Base-by-base conservation (phyloP, 2,797 vertebrate genomes). In the Bufotes viridis region DNA sequence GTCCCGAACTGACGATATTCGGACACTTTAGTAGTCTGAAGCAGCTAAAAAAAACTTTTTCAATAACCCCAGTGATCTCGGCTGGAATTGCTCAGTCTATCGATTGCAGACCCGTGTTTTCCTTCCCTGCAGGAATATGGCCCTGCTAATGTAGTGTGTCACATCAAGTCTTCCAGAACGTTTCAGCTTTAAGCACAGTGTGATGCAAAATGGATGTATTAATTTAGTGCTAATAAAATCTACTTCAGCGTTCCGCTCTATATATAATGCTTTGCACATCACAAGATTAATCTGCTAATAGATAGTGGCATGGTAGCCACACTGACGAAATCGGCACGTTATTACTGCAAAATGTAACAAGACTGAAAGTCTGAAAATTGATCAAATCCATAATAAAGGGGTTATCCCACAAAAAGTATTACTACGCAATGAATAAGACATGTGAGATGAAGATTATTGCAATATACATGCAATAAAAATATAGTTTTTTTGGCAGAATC, bases 201-300 rank as follows among this genome's bases (percentile, higher is more conserved):
- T 1, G 49, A 20, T 22, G 5, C 74, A 76, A n/a, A 76, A n/a
- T 51, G 34, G 55, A n/a, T n/a, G 75, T 78, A 78, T 55, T 78
- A 24, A 78, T 78, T 78, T 78, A 78, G 12, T 17, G n/a, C 49
- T 78, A 78, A 78, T 78, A 55, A 78, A 12, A 78, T 78, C 55
- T 78, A 53, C 49, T 51, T 24, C 12, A n/a, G 49, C 10, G 11
- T 15, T 22, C 49, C 13, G 15, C 14, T 24, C 49, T 24, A 7
- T 51, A 55, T n/a, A 4, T 78, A 78, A 24, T 24, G 6, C 74
- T 7, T 13, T 14, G 49, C 49, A 53, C 74, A 76, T 76, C 74
- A 55, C 74, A 13, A 53, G 49, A 76, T 55, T 76, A n/a, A 53
- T 76, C 74, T 76, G 12, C 22, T 78, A 78, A 78, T 78, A 55